Percentiles rank a stretch among this genome's conserved stretches.
phyloP scores from a whole-genome alignment of 1,140 invertebrate species.

The Bombyx mori region DNA sequence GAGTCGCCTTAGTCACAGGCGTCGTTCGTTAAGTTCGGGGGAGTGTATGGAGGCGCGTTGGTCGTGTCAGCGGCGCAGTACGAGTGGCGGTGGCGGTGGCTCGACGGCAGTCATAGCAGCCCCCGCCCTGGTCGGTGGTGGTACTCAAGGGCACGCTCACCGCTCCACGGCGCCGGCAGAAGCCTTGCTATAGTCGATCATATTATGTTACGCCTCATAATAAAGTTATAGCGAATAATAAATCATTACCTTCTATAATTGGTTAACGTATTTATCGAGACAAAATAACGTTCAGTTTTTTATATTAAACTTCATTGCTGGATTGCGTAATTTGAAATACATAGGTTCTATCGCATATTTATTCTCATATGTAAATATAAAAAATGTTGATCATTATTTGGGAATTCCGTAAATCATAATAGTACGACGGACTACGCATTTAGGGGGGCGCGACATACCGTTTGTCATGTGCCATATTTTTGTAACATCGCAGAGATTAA shows the following conservation, averaged over 20 bases:
- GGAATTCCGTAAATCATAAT: too few species aligned
- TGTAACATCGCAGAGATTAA: slow-evolving; percentile 6
- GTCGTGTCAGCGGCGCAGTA: slow-evolving; percentile 44
- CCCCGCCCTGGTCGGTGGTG: slow-evolving; percentile 46
- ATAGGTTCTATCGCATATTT: too few species aligned
- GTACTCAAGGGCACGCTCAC: slow-evolving; percentile 48
- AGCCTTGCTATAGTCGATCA: not conserved
- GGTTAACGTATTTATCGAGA: too few species aligned
- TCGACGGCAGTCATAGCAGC: slow-evolving; percentile 46
- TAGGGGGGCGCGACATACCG: slow-evolving; percentile 4
- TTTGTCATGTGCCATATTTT: slow-evolving; percentile 3
- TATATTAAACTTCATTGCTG: too few species aligned
- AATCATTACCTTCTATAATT: too few species aligned
- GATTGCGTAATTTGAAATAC: too few species aligned
- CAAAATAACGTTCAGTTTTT: too few species aligned
- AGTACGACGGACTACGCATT: slow-evolving; percentile 9
- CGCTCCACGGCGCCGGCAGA: slow-evolving; percentile 16
- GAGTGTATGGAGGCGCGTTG: slow-evolving; percentile 40
- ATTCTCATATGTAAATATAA: too few species aligned
- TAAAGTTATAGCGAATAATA: too few species aligned
- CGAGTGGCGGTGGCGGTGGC: slow-evolving; percentile 40
- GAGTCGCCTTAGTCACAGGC: slow-evolving; percentile 40
- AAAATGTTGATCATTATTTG: too few species aligned
- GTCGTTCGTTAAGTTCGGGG: slow-evolving; percentile 27
- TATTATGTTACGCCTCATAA: too few species aligned